phyloP scores from a whole-genome alignment of 2,888 invertebrate genomes.

The Acrobasis repandana region DNA sequence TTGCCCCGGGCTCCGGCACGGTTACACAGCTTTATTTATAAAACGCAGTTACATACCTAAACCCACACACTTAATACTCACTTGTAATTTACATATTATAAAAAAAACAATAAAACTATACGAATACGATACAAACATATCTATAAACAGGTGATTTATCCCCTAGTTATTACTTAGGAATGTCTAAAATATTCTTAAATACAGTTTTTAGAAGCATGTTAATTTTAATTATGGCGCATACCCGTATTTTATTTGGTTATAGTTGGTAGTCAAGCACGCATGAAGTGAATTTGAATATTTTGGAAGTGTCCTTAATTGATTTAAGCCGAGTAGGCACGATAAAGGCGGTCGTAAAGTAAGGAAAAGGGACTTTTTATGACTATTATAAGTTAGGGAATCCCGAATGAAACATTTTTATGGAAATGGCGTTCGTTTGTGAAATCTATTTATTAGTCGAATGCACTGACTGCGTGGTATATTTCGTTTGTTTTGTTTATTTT shows the following conservation, averaged over 20 bases:
- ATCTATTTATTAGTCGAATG: constrained; percentile 5
- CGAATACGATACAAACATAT: constrained; percentile 8
- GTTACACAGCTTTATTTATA: background rate
- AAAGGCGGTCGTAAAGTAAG: constrained; percentile 16
- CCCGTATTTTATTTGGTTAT: constrained; percentile 10
- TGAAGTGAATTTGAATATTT: constrained; percentile 20
- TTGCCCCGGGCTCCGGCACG: too few species aligned
- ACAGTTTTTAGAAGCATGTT: constrained; percentile 8
- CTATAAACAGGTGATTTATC: constrained; percentile 15
- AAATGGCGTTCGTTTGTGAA: constrained; percentile 16
- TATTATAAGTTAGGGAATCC: constrained; percentile 18
- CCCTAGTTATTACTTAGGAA: constrained; percentile 11
- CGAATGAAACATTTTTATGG: constrained; percentile 21
- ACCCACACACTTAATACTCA: constrained; percentile 7
- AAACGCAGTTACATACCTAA: constrained; percentile 9
- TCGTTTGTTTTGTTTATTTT: background rate
- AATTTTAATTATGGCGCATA: constrained; percentile 16
- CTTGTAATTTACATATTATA: constrained; percentile 2
- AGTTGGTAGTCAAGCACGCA: constrained; percentile 8
- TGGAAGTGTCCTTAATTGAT: constrained; percentile 19
- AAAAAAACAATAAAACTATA: background rate
- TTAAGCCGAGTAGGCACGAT: constrained; percentile 19
- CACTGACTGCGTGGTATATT: background rate
- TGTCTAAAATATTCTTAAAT: constrained; percentile 16
- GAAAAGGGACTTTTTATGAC: constrained; percentile 12